phyloP scores from a whole-genome alignment of 2,113 vertebrate genomes.

The Alethe castanea region DNA sequence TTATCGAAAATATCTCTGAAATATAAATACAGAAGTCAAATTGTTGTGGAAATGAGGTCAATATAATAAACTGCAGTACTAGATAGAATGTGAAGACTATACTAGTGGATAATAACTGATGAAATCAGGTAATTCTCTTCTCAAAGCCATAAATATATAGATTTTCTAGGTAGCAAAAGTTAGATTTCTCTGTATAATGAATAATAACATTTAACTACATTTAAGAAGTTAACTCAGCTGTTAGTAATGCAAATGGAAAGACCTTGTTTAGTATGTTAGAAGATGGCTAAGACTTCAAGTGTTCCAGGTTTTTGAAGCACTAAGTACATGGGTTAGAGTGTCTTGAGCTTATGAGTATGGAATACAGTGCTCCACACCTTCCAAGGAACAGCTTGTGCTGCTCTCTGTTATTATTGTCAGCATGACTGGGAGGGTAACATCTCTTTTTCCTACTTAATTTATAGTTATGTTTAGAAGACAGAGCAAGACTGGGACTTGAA shows the following conservation, averaged over 20 bases:
- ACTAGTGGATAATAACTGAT: constrained; percentile 23
- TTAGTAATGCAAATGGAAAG: background rate
- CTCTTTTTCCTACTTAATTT: background rate
- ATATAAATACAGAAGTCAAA: constrained; percentile 54
- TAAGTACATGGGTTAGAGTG: background rate
- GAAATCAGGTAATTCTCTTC: constrained; percentile 44
- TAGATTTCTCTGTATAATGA: constrained; percentile 29
- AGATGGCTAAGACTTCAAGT: background rate
- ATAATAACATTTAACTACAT: constrained; percentile 32
- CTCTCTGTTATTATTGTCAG: background rate
- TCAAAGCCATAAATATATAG: constrained; percentile 28
- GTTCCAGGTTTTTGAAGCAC: background rate
- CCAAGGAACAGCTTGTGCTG: background rate
- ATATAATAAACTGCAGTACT: constrained; percentile 45
- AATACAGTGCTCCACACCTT: background rate
- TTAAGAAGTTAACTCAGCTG: background rate
- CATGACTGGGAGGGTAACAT: background rate
- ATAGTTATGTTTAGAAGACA: background rate
- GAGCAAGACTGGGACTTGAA: background rate
- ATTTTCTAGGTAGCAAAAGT: constrained; percentile 3
- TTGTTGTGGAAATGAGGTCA: constrained; percentile 39
- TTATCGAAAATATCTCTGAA: constrained; percentile 54
- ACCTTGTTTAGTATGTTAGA: background rate
- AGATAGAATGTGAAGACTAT: constrained; percentile 22
- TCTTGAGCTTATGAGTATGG: background rate